Evolutionary conservation across 2,113 vertebrate species (phyloP), one percentile per base, ranked within the genome.

Genomic region (Pleuronectes platessa): DNA sequence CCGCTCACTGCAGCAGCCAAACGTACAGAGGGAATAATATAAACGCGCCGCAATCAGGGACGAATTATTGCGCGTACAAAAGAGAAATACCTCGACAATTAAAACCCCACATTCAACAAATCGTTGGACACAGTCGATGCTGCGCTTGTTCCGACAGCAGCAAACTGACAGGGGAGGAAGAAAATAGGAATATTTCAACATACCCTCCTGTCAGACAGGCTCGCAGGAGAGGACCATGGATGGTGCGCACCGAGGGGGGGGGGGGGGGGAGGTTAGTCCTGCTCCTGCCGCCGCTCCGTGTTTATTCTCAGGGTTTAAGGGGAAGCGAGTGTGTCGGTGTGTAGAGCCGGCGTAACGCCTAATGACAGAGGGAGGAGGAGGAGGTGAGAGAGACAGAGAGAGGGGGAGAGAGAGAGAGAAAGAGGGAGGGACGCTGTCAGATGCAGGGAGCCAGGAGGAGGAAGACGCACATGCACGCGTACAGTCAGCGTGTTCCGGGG

Each of bases 361-460:
- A 85, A 85, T 77, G 89, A 85, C 69, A 74, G 74, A 75, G 14
- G 24, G 59, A 61, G 73, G 80, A 71, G 68, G 68, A 67, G 76
- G 58, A 74, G 54, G 31, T 24, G 27, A 27, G 27, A 27, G 27
- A 27, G 27, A 27, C 4, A 27, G 6, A 31, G 76, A 65, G 79
- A 76, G 81, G 2, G 55, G 26, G 55, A 26, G 75, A 76, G 74
- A 69, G 75, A 71, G 72, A 67, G 89, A 85, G 74, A 71, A 68
- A 78, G 88, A 88, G 88, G 90, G 91, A 92, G 90, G 86, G 87
- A 86, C 83, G 6, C 83, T 88, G 86, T 90, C 88, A 90, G 85
- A 88, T 87, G 88, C 84, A 64, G 67, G 13, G 69, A 83, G 77
- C 61, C 64, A 80, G 31, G 51, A 54, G 49, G 75, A 80, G 58